phyloP scores from a whole-genome alignment of 2,888 invertebrate genomes.

The Rhaphigaster nebulosa region DNA sequence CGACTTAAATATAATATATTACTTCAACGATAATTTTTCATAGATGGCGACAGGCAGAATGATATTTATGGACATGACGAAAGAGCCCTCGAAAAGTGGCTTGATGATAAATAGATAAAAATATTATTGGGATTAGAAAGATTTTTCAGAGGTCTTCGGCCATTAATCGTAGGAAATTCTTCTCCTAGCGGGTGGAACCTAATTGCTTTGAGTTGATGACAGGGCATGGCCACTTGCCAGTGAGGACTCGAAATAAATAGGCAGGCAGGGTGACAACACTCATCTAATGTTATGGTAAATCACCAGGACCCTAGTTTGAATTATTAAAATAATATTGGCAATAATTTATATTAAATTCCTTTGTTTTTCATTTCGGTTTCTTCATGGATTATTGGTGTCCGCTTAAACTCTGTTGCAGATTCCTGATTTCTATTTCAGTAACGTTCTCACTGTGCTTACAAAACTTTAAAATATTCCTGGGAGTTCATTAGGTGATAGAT shows the following conservation, averaged over 20 bases:
- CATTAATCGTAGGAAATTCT: slow-evolving; percentile 5
- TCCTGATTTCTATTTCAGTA: background rate
- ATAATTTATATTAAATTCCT: background rate
- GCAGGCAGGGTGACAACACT: background rate
- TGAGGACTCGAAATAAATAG: slow-evolving; percentile 22
- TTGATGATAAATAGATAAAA: slow-evolving; percentile 15
- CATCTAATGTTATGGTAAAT: slow-evolving; percentile 10
- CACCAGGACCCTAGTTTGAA: background rate
- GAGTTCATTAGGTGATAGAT: no score
- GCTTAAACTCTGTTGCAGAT: background rate
- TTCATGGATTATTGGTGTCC: background rate
- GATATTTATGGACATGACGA: slow-evolving; percentile 16
- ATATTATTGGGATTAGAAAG: slow-evolving; percentile 26
- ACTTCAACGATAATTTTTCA: background rate
- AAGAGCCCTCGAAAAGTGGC: background rate
- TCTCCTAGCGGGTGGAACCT: slow-evolving; percentile 2
- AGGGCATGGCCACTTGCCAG: slow-evolving; percentile 16
- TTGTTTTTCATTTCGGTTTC: background rate
- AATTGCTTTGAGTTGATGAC: slow-evolving; percentile 31
- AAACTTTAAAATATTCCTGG: no score
- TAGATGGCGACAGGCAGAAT: background rate
- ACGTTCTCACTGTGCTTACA: no score
- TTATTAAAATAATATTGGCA: background rate
- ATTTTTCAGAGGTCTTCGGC: background rate
- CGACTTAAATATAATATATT: background rate